Base-by-base conservation (phyloP, 2,113 vertebrate genomes). In the Dipodomys merriami region DNA sequence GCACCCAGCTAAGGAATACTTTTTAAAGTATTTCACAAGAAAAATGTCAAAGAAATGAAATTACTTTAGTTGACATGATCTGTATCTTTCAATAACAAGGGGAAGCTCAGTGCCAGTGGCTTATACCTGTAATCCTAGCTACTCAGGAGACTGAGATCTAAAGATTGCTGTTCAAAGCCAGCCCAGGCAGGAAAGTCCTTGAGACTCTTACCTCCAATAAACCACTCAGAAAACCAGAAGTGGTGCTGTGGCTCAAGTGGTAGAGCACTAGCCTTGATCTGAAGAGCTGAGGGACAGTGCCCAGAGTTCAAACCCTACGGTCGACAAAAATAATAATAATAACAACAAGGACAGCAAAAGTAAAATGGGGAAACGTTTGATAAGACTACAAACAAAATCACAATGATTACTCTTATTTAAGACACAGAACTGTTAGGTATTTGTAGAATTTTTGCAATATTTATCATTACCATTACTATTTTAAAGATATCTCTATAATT, bases 21-120 rank as follows among this genome's bases (percentile, higher is more conserved):
- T 73, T 90, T 88, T 65, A 18, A 92, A 90, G 10, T 90, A 33
- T 57, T 91, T 88, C 20, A 83, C 11, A 82, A 65, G 33, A 77
- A 67, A 95, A 89, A 62, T 86, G 8, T 86, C 71, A 74, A 64
- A 79, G 19, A 85, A 68, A 46, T 73, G 64, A 95, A 90, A 76
- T 76, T 49, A 83, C 73, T 46, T 62, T 91, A 74, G 27, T 49
- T 49, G 49, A 12, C 49, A 12, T 49, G 12, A 49, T 49, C 49
- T 12, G 12, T 49, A 11, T 49, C 49, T 49, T 49, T 49, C 12
- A 49, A 49, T 49, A 49, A 49, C 49, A 49, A 49, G 49, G 49
- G 49, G 39, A 39, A 39, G 39, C 39, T 39, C 5, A 39, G 39
- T 39, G 39, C 39, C 39, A 39, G 39, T 39, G 39, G 39, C 39